These are phyloP conservation scores for Diadophis punctatus DNA, from an alignment of 2,113 vertebrate genomes.

Conservation along the genomic window DNA sequence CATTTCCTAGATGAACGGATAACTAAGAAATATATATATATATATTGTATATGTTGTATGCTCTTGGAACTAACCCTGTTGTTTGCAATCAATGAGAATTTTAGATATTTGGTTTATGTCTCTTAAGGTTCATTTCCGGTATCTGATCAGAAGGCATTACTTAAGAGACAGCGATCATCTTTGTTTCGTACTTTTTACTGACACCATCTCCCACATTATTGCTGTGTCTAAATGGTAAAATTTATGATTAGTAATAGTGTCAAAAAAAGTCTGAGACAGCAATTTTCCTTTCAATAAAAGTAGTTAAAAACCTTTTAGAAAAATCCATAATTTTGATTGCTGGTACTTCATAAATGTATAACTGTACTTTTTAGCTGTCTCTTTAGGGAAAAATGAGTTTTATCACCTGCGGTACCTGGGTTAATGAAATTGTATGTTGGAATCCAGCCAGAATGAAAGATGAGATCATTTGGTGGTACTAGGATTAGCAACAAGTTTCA, in stretches of 20 bases:
- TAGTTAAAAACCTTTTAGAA: conserved; percentile 88
- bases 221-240: conserved; percentile 77
- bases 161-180: conserved; percentile 72
- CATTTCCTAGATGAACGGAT: neutral
- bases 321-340: conserved; percentile 87
- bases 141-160: conserved; percentile 70
- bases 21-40: neutral
- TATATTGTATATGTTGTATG: no score
- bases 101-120: conserved; percentile 59
- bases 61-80: neutral
- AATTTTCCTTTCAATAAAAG: conserved; percentile 87
- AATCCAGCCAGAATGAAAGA: conserved; percentile 80
- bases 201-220: conserved; percentile 74
- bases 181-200: conserved; percentile 78
- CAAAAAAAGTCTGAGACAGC: conserved; percentile 82
- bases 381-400: conserved; percentile 88
- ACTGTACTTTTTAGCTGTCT: conserved; percentile 88
- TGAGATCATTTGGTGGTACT: conserved; percentile 78
- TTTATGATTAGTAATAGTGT: conserved; percentile 82
- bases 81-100: conserved; percentile 36
- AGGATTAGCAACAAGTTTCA: conserved; percentile 78
- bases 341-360: conserved; percentile 86
- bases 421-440: conserved; percentile 85
- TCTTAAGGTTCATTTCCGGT: conserved; percentile 69
- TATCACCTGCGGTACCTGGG: conserved; percentile 86